Evolutionary conservation across 1,140 invertebrate genomes (phyloP).

Genomic region (Orchestia grillus): DNA sequence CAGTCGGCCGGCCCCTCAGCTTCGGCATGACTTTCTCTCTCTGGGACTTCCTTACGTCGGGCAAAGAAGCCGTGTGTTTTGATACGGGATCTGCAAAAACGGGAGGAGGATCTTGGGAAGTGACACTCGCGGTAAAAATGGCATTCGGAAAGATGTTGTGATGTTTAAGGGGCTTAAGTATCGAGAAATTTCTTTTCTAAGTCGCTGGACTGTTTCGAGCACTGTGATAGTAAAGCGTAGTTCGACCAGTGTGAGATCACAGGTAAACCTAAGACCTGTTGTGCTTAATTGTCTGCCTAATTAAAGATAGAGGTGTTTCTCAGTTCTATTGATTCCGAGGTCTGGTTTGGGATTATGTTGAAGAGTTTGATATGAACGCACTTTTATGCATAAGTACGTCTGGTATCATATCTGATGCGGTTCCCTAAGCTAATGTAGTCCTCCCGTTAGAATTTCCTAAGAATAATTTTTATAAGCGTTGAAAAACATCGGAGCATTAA

Average conservation of each 20-base stretch:
- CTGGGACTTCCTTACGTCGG: background rate
- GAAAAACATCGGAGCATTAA: too few species aligned
- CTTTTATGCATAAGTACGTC: too few species aligned
- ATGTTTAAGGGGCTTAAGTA: background rate
- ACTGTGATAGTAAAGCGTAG: too few species aligned
- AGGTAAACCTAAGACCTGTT: background rate
- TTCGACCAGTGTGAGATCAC: background rate
- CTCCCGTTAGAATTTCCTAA: too few species aligned
- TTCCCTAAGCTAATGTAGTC: too few species aligned
- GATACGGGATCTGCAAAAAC: background rate
- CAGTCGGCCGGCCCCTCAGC: background rate
- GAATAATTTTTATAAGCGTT: too few species aligned
- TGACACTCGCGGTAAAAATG: background rate
- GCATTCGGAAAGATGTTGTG: background rate
- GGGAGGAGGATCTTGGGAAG: background rate
- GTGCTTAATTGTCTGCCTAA: background rate
- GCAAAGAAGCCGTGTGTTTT: background rate
- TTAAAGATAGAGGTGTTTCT: too few species aligned
- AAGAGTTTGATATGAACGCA: too few species aligned
- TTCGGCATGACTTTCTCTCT: background rate
- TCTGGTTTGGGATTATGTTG: too few species aligned
- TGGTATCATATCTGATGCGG: too few species aligned
- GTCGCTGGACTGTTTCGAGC: too few species aligned
- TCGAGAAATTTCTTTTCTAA: background rate
- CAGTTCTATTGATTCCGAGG: too few species aligned